Conservation (phyloP, 2,797 vertebrate genomes). For the Ptychobarbus kaznakovi region DNA sequence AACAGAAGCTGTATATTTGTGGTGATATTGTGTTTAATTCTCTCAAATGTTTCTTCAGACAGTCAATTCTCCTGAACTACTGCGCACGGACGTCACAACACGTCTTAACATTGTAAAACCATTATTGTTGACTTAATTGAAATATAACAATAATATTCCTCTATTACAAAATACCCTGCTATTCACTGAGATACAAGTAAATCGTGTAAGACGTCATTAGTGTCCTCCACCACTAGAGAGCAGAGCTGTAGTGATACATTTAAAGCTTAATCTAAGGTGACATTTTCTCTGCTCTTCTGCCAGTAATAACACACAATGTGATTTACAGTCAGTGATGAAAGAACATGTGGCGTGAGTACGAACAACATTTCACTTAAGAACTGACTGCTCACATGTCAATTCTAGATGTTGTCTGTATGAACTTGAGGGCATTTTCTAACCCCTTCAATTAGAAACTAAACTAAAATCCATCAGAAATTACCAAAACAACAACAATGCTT, state of each 20-base stretch:
- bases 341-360: constrained; percentile 15
- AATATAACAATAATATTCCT: constrained; percentile 72
- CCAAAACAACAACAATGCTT: not conserved
- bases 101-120: constrained; percentile 61
- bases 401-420: not conserved
- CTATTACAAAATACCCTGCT: constrained; percentile 80
- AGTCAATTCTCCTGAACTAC: constrained; percentile 58
- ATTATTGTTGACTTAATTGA: constrained; percentile 65
- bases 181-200: constrained; percentile 65
- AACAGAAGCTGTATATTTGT: constrained; percentile 8
- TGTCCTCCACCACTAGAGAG: constrained; percentile 59
- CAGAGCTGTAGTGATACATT: constrained; percentile 42
- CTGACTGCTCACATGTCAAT: not conserved
- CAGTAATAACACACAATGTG: constrained; percentile 34
- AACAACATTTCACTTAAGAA: constrained; percentile 11
- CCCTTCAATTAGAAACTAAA: not conserved
- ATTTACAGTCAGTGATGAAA: constrained; percentile 39
- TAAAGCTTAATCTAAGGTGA: constrained; percentile 42
- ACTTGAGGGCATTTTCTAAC: not conserved
- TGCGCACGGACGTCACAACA: constrained; percentile 55
- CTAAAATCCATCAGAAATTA: not conserved
- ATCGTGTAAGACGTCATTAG: constrained; percentile 44
- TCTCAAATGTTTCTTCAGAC: constrained; percentile 61
- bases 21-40: constrained; percentile 66
- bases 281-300: constrained; percentile 33